Evolutionary conservation across 2,797 vertebrate species (phyloP).

Genomic region (Sternarchorhynchus goeldii): DNA sequence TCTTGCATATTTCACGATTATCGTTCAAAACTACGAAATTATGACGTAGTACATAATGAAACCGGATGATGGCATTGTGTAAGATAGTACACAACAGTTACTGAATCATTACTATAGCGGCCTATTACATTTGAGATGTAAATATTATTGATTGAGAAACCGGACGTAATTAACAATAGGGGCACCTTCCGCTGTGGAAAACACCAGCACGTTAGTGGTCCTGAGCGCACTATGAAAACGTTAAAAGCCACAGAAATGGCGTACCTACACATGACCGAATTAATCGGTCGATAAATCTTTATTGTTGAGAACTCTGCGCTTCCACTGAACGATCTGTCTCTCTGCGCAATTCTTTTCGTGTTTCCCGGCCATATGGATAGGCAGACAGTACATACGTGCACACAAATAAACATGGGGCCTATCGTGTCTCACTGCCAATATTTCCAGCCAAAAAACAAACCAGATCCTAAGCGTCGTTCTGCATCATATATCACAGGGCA

Average conservation of each 20-base stretch:
- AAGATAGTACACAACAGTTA: too few species aligned
- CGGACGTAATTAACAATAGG: conserved; percentile 23
- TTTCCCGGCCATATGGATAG: conserved; percentile 71
- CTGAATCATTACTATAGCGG: too few species aligned
- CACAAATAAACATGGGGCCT: conserved; percentile 66
- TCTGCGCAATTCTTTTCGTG: conserved; percentile 65
- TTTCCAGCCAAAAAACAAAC: conserved; percentile 65
- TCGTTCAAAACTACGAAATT: too few species aligned
- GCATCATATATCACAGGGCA: too few species aligned
- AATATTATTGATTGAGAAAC: not conserved
- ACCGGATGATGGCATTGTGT: too few species aligned
- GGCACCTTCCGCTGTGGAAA: not conserved
- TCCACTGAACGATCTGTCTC: conserved; percentile 32
- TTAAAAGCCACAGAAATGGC: not conserved
- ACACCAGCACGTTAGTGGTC: not conserved
- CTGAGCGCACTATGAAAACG: not conserved
- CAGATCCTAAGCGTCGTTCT: conserved; percentile 49
- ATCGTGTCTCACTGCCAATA: conserved; percentile 61
- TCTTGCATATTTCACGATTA: too few species aligned
- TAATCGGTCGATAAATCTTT: conserved; percentile 22
- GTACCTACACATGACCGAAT: not conserved
- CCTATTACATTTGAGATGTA: not conserved
- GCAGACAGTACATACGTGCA: conserved; percentile 74
- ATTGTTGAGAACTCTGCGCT: conserved; percentile 25
- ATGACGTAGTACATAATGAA: too few species aligned